Base-by-base conservation (phyloP, 2,888 invertebrate species). In the Eudemis profundana region DNA sequence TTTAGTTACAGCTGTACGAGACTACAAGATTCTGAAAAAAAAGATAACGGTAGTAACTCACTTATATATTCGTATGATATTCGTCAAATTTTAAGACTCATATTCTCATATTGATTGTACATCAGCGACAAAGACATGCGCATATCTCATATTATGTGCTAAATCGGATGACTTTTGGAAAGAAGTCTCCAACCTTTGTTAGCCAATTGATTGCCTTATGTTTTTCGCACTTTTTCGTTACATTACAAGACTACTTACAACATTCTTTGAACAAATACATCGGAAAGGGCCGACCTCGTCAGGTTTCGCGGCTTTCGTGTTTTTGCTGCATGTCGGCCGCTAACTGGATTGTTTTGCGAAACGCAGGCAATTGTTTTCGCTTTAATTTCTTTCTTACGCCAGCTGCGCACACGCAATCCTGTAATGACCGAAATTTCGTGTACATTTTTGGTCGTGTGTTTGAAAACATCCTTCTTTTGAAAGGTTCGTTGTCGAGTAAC, bases 351-450 rank as follows among this genome's bases (percentile, higher is more conserved):
- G 38, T 64, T 64, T 50, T 59, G 33, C 56, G 57, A 59, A 51
- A 64, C 44, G 40, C 50, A 3, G 15, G 57, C 64, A 46, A 51
- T 59, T 64, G 64, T 64, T 67, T 60, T 67, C 60, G 63, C 60
- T 42, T 53, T 49, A 61, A 61, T 61, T 65, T 61, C 15, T 38
- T 60, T 59, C 38, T 67, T 63, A 21, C 63, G 42, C 49, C 63
- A 53, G 19, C 54, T 33, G 53, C 54, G 42, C 19, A 46, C 54
- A 50, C 49, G 67, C 64, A 60, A 67, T 67, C 8, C 36, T 15
- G 50, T 61, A 63, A 67, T 67, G 57, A 53, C 33, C 29, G 44
- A 63, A 50, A 59, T 47, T 57, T 44, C 27, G 46, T 14, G 1
- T 8, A 15, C 14, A 29, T 56, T 56, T 63, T 49, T 19, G 56